A percentile compares a stretch with the other conserved stretches of the same genome.
Conservation (phyloP, 2,888 invertebrate species). For the Trachelus iudaicus region DNA sequence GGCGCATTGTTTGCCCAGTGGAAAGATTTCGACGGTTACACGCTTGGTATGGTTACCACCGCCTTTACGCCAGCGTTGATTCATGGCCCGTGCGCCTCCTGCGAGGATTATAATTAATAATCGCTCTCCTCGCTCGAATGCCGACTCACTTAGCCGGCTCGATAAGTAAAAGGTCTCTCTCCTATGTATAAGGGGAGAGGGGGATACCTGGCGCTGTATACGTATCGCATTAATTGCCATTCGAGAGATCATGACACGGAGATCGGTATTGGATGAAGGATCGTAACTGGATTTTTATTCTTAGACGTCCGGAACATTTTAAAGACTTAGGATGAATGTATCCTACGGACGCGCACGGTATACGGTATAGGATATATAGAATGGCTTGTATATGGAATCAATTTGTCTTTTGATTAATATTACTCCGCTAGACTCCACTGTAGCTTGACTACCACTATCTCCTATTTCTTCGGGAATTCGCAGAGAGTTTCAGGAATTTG, state of each 20-base stretch:
- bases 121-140: background rate
- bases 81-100: conserved; percentile 31
- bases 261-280: background rate
- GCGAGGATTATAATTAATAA: background rate
- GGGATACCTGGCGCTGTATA: background rate
- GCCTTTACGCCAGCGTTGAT: conserved; percentile 35
- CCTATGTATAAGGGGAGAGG: background rate
- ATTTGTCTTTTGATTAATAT: background rate
- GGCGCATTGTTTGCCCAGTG: background rate
- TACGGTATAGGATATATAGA: background rate
- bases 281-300: background rate
- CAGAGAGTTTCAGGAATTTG: background rate
- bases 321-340: background rate
- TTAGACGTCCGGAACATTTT: background rate
- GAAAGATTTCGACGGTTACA: background rate
- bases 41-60: conserved; percentile 8
- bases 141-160: background rate
- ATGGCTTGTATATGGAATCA: background rate
- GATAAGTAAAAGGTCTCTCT: background rate
- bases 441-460: background rate
- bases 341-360: background rate
- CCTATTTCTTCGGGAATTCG: background rate
- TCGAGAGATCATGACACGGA: background rate
- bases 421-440: background rate
- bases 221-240: background rate